phyloP scores from a whole-genome alignment of 2,113 vertebrate species.

The Saguinus midas region DNA sequence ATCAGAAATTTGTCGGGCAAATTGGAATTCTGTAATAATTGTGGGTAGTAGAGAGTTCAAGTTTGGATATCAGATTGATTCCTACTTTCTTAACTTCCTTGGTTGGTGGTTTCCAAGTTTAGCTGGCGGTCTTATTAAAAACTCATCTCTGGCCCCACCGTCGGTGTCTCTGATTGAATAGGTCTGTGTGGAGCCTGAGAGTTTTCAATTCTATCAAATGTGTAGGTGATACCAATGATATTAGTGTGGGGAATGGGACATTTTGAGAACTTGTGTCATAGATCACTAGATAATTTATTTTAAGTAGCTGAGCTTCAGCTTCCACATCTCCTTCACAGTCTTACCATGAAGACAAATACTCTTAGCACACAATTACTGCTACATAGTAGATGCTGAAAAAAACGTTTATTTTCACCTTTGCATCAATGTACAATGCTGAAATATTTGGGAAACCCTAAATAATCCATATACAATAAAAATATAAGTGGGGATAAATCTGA shows the following conservation, averaged over 20 bases:
- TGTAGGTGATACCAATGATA: neutral
- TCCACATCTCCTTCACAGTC: neutral
- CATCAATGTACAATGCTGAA: neutral
- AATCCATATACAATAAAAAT: neutral
- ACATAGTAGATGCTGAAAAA: neutral
- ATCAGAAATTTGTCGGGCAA: neutral
- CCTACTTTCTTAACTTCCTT: neutral
- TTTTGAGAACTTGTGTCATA: neutral
- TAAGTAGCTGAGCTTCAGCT: neutral
- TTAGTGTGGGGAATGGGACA: fast-evolving
- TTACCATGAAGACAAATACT: neutral
- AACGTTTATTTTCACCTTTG: neutral
- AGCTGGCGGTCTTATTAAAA: neutral
- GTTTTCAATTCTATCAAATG: neutral
- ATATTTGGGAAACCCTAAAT: neutral
- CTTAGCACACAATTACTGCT: neutral
- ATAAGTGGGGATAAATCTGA: neutral
- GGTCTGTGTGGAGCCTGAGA: neutral
- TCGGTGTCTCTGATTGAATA: neutral
- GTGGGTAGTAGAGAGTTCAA: neutral
- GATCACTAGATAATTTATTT: neutral
- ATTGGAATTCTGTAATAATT: neutral
- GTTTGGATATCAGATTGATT: neutral
- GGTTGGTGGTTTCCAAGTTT: neutral
- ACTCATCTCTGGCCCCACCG: neutral